Percentiles rank a stretch among this genome's conserved stretches.
Conservation (phyloP, 2,888 invertebrate species). For the Acronicta aceris region DNA sequence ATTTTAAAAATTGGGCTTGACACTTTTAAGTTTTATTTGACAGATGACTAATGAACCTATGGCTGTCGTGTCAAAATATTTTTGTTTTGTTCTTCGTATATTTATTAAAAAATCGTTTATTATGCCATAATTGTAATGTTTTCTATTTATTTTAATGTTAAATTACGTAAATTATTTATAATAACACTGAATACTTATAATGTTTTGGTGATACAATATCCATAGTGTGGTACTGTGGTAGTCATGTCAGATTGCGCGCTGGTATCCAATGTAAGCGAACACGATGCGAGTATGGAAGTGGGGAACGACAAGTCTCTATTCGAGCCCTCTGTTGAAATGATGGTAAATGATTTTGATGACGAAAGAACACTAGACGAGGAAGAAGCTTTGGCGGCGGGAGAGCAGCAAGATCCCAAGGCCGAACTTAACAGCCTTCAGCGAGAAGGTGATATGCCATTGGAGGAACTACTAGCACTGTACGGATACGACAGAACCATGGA, state of each 20-base stretch:
- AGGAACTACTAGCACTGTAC: constrained; percentile 97
- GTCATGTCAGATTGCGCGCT: constrained; percentile 89
- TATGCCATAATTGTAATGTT: constrained; percentile 74
- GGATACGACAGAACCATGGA: constrained; percentile 90
- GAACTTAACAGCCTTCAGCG: constrained; percentile 96
- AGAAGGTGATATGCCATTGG: constrained; percentile 99
- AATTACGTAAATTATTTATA: constrained; percentile 58
- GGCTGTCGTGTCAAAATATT: constrained; percentile 85
- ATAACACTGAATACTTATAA: constrained; percentile 64
- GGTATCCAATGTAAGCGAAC: constrained; percentile 87
- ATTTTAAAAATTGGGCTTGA: not conserved
- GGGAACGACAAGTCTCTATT: constrained; percentile 91
- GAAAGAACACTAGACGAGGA: constrained; percentile 99
- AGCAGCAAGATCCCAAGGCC: constrained; percentile 94
- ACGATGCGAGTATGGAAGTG: constrained; percentile 89
- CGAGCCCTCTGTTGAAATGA: constrained; percentile 98
- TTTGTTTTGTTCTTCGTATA: constrained; percentile 81
- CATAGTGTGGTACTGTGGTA: constrained; percentile 74
- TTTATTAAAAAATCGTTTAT: constrained; percentile 62
- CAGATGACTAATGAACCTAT: constrained; percentile 34
- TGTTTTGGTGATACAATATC: constrained; percentile 76
- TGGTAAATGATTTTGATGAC: constrained; percentile 99
- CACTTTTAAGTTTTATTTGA: not conserved
- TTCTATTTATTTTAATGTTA: constrained; percentile 67
- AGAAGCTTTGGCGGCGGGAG: constrained; percentile 97